phyloP scores from a whole-genome alignment of 64 coral and sea anemone genomes.

The Actinia equina region DNA sequence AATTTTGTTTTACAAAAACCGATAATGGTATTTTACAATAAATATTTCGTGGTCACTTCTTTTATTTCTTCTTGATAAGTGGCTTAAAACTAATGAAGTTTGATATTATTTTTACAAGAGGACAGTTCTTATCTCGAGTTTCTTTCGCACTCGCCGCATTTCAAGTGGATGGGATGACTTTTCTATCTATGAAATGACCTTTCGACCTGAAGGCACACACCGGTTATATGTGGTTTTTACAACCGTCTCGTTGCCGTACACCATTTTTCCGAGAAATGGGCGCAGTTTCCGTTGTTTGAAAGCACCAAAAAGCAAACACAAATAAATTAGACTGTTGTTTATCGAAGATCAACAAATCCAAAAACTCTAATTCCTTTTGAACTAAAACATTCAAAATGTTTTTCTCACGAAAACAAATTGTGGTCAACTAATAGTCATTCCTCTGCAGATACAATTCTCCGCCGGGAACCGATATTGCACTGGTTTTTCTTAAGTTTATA shows the following conservation, averaged over 20 bases:
- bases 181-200: background rate
- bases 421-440: background rate
- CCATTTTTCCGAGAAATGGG: conserved; percentile 1
- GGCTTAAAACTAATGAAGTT: background rate
- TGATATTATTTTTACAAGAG: background rate
- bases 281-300: conserved; percentile 20
- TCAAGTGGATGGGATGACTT: background rate
- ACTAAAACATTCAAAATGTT: background rate
- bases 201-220: background rate
- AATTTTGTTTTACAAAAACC: no score
- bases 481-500: background rate
- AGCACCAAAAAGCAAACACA: background rate
- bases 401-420: background rate
- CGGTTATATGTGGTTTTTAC: background rate
- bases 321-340: conserved; percentile 19
- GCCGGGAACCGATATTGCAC: background rate
- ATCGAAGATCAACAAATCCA: conserved; percentile 12
- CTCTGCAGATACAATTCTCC: background rate
- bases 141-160: conserved; percentile 1
- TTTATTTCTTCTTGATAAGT: no score
- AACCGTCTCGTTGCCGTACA: background rate
- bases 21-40: no score
- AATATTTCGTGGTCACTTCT: no score
- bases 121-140: conserved; percentile 2
- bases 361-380: conserved; percentile 11